phyloP scores from a whole-genome alignment of 2,888 invertebrate genomes.

The Caenorhabditis macrosperma region DNA sequence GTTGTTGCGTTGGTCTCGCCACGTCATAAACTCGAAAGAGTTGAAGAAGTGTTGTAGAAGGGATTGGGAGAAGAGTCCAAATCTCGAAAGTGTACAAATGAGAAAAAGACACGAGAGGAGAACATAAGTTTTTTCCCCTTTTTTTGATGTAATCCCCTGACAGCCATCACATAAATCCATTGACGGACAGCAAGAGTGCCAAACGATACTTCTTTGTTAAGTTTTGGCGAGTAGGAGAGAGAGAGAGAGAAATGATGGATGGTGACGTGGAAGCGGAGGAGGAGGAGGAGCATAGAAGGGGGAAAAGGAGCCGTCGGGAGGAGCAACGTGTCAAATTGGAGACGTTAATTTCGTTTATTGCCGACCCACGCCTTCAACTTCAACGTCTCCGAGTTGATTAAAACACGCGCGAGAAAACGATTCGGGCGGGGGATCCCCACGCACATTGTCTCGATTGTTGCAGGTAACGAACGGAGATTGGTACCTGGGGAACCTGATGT shows the following conservation, averaged over 20 bases:
- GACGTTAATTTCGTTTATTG: slow-evolving; percentile 30
- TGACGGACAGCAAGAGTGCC: slow-evolving; percentile 30
- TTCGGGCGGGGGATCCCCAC: too few species aligned
- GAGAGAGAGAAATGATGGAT: slow-evolving; percentile 32
- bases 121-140: slow-evolving; percentile 22
- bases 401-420: not conserved
- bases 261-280: slow-evolving; percentile 24
- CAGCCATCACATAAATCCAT: slow-evolving; percentile 54
- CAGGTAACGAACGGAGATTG: slow-evolving; percentile 81
- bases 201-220: slow-evolving; percentile 44
- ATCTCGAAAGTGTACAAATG: slow-evolving; percentile 11
- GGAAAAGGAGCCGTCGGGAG: not conserved
- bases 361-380: slow-evolving; percentile 26
- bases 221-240: slow-evolving; percentile 17
- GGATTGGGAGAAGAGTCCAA: not conserved
- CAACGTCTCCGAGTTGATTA: slow-evolving; percentile 42
- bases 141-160: slow-evolving; percentile 44
- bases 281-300: not conserved
- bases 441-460: too few species aligned
- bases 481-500: slow-evolving; percentile 81
- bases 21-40: slow-evolving; percentile 26
- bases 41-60: not conserved
- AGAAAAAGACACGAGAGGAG: slow-evolving; percentile 12
- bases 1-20: slow-evolving; percentile 20
- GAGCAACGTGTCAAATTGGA: slow-evolving; percentile 43